phyloP scores from a whole-genome alignment of 2,888 invertebrate species.

The Oxystoma pomonae region DNA sequence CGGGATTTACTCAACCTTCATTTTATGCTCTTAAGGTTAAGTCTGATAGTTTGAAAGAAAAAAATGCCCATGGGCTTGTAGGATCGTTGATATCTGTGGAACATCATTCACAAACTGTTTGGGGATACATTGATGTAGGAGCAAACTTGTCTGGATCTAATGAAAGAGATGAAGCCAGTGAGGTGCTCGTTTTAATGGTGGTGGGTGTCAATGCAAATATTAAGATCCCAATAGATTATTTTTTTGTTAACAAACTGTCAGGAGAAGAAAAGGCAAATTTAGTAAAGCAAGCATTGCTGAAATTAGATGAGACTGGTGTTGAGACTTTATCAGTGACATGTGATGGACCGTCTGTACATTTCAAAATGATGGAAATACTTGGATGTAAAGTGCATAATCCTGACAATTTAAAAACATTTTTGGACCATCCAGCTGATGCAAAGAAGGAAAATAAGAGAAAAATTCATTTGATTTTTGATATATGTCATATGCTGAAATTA shows the following conservation, averaged over 20 bases:
- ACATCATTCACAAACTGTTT: neutral
- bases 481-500: slow-evolving; percentile 18
- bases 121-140: slow-evolving; percentile 15
- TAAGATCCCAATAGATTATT: slow-evolving; percentile 13
- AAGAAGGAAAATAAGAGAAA: neutral
- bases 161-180: slow-evolving; percentile 2
- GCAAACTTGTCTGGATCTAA: neutral
- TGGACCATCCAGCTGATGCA: slow-evolving; percentile 3
- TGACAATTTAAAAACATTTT: slow-evolving; percentile 7
- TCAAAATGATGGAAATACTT: slow-evolving; percentile 11
- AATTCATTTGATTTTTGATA: slow-evolving; percentile 13
- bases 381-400: slow-evolving; percentile 8
- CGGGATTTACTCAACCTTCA: slow-evolving; percentile 8
- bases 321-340: slow-evolving; percentile 14
- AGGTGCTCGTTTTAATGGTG: slow-evolving; percentile 12
- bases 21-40: slow-evolving; percentile 7
- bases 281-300: slow-evolving; percentile 3
- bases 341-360: slow-evolving; percentile 16
- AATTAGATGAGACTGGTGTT: slow-evolving; percentile 8
- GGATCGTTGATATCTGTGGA: slow-evolving; percentile 1
- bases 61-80: neutral
- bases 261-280: slow-evolving; percentile 11
- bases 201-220: slow-evolving; percentile 6
- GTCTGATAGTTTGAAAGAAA: neutral
- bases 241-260: slow-evolving; percentile 7